phyloP scores from a whole-genome alignment of 2,113 vertebrate species.

The Phrynosoma blainvillii region DNA sequence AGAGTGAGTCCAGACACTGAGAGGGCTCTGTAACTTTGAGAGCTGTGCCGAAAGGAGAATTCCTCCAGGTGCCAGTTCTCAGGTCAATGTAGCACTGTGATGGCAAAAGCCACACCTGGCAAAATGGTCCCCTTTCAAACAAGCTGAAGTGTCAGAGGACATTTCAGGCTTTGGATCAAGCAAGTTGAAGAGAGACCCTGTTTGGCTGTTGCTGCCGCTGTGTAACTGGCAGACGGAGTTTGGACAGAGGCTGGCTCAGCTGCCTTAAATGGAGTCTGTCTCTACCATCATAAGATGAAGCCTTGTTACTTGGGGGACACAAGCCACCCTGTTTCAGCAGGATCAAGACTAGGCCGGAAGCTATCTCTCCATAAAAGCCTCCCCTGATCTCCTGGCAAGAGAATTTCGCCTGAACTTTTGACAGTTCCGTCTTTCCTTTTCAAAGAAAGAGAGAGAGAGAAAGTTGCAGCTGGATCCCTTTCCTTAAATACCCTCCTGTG shows the following conservation, averaged over 20 bases:
- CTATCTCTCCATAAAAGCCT: slow-evolving; percentile 53
- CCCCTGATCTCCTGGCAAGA: slow-evolving; percentile 48
- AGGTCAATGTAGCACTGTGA: not conserved
- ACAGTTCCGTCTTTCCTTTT: slow-evolving; percentile 60
- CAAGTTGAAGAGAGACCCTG: not conserved
- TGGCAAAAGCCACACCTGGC: not conserved
- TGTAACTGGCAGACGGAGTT: not conserved
- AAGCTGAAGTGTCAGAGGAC: not conserved
- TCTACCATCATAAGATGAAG: not conserved
- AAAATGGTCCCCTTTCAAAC: not conserved
- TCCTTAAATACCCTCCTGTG: slow-evolving; percentile 55
- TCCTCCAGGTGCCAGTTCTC: not conserved
- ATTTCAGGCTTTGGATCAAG: slow-evolving; percentile 6
- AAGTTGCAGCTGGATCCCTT: slow-evolving; percentile 66
- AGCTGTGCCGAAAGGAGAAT: not conserved
- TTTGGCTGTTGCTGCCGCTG: fast-evolving
- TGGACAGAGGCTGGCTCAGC: slow-evolving; percentile 33
- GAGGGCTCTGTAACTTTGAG: not conserved
- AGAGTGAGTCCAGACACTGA: not conserved
- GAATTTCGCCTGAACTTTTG: slow-evolving; percentile 53
- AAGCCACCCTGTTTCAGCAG: slow-evolving; percentile 1
- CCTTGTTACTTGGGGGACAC: slow-evolving; percentile 11
- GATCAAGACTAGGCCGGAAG: slow-evolving; percentile 51
- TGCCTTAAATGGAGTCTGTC: slow-evolving; percentile 11
- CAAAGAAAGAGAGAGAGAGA: slow-evolving; percentile 21